phyloP scores from a whole-genome alignment of 2,888 invertebrate genomes.

The Patella ulyssiponensis region DNA sequence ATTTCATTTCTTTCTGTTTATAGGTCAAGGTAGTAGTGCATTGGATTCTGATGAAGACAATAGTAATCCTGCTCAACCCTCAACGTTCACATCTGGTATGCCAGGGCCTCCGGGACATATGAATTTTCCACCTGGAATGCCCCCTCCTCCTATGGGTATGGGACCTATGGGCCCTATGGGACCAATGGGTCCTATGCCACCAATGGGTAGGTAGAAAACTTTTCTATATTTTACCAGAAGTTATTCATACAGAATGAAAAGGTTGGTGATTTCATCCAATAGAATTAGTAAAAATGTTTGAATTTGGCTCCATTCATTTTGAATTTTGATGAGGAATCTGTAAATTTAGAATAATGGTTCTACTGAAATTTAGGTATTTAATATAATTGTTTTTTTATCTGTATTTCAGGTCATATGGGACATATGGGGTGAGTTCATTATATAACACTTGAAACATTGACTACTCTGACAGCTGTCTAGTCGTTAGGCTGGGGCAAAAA shows the following conservation, averaged over 20 bases:
- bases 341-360: background rate
- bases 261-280: background rate
- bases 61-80: conserved; percentile 11
- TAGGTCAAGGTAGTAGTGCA: background rate
- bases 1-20: conserved; percentile 13
- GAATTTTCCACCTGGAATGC: conserved; percentile 45
- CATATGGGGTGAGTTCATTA: conserved; percentile 55
- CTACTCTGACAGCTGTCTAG: conserved; percentile 9
- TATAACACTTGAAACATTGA: no score
- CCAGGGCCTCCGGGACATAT: conserved; percentile 33
- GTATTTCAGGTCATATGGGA: conserved; percentile 52
- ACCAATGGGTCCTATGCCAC: conserved; percentile 60
- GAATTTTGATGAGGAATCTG: no score
- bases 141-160: conserved; percentile 57
- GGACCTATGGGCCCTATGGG: conserved; percentile 59
- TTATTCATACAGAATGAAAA: background rate
- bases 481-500: no score
- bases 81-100: conserved; percentile 16
- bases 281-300: no score
- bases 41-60: conserved; percentile 31
- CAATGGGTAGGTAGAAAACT: conserved; percentile 43
- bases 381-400: background rate
- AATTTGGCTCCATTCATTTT: no score
- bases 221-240: background rate
- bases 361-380: background rate